These are phyloP conservation scores for Pangasius sanitwongsei DNA, from an alignment of 2,797 vertebrate genomes.

Conservation along the genomic window DNA sequence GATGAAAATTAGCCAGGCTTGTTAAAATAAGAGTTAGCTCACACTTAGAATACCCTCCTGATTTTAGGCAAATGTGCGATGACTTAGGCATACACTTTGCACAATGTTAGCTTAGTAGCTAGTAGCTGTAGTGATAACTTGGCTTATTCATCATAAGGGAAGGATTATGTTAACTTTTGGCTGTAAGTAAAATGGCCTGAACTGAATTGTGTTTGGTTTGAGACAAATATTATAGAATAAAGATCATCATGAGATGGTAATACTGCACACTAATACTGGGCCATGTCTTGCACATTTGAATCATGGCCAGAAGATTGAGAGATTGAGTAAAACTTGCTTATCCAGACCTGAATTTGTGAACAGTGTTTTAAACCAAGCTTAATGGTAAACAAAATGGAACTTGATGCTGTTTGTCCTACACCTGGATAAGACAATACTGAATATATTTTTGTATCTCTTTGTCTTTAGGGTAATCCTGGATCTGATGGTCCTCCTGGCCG, in stretches of 20 bases:
- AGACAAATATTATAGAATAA: background rate
- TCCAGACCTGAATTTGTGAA: conserved; percentile 5
- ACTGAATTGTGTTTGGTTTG: background rate
- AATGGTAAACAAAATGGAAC: background rate
- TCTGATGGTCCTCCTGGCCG: conserved; percentile 94
- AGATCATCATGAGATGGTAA: background rate
- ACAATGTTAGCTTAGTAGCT: background rate
- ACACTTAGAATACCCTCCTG: background rate
- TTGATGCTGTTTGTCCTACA: background rate
- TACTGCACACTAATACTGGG: background rate
- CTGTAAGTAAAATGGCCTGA: background rate
- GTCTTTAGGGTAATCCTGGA: conserved; percentile 85
- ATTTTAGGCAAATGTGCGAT: background rate
- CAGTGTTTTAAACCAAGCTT: background rate
- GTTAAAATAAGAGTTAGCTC: background rate
- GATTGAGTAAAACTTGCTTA: background rate
- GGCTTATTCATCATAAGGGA: background rate
- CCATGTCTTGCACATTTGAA: background rate
- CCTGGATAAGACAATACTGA: background rate
- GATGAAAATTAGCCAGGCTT: background rate
- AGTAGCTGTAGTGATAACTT: background rate
- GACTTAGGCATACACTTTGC: background rate
- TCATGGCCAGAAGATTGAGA: background rate
- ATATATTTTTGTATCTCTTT: conserved; percentile 13
- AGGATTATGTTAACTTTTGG: background rate